Conservation (phyloP, 2,113 vertebrate genomes). For the Sinocyclocheilus rhinocerous region DNA sequence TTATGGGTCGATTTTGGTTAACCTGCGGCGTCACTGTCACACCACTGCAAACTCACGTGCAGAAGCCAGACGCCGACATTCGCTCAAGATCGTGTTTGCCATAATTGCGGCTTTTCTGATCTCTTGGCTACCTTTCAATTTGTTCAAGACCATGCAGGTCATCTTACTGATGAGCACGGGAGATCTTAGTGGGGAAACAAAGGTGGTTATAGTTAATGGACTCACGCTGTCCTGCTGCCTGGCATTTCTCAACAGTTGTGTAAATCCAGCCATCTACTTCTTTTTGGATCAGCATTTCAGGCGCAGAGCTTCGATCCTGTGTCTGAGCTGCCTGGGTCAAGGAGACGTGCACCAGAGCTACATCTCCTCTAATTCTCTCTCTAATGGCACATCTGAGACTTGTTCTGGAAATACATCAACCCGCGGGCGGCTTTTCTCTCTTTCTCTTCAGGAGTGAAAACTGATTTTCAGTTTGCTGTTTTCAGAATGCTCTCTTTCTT, state of each 20-base stretch:
- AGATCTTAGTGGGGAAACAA: conserved; percentile 51
- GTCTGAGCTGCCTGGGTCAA: conserved; percentile 51
- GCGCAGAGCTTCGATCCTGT: conserved; percentile 55
- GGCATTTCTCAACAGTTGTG: conserved; percentile 86
- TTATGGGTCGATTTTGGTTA: conserved; percentile 79
- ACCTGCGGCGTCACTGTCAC: conserved; percentile 70
- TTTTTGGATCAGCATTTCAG: conserved; percentile 83
- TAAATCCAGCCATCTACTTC: conserved; percentile 84
- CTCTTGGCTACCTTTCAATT: conserved; percentile 86
- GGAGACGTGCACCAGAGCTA: not conserved
- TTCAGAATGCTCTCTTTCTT: not conserved
- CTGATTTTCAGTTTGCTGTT: not conserved
- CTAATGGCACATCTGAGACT: conserved; percentile 65
- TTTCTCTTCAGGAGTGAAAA: conserved; percentile 43
- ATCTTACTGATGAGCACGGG: conserved; percentile 49
- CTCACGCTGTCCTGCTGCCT: conserved; percentile 77
- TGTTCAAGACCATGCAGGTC: conserved; percentile 73
- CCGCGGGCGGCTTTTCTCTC: conserved; percentile 57
- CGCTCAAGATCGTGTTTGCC: conserved; percentile 81
- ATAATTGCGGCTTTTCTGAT: conserved; percentile 81
- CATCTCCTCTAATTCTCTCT: conserved; percentile 62
- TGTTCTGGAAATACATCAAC: conserved; percentile 46
- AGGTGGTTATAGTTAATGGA: conserved; percentile 64
- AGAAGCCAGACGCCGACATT: conserved; percentile 71
- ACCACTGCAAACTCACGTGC: conserved; percentile 62